A percentile compares a stretch with the other conserved stretches of the same genome.
Evolutionary conservation across 2,113 vertebrate species (phyloP).

Genomic region (Mandrillus leucophaeus): DNA sequence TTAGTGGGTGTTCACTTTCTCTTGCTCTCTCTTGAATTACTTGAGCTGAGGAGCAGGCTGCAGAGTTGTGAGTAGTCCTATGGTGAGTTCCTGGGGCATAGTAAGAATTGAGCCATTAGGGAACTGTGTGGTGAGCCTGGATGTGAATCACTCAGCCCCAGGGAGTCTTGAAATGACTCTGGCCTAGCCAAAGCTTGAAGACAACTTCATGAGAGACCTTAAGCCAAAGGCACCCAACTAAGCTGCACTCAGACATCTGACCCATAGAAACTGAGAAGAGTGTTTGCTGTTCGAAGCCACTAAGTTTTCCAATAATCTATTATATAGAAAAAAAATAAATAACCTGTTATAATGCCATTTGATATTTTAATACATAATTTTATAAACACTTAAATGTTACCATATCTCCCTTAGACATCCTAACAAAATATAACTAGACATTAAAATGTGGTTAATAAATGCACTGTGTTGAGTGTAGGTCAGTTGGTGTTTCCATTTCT

Average conservation of each 20-base stretch:
- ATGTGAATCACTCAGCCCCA: not conserved
- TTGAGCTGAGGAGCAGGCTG: not conserved
- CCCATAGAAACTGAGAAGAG: not conserved
- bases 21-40: not conserved
- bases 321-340: not conserved
- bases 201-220: not conserved
- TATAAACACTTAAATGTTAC: not conserved
- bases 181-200: not conserved
- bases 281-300: not conserved
- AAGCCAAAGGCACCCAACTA: not conserved
- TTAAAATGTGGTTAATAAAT: not conserved
- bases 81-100: not conserved
- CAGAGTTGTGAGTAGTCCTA: not conserved
- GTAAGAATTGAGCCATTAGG: not conserved
- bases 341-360: not conserved
- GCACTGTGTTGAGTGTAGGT: not conserved
- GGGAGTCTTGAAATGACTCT: not conserved
- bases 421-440: not conserved
- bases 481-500: not conserved
- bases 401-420: not conserved
- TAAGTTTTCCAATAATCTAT: not conserved
- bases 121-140: not conserved
- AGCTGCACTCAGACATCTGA: too few relatives aligned
- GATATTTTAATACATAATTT: not conserved
- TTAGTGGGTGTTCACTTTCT: not conserved